Conservation (phyloP, 2,113 vertebrate genomes). For the Cyprinodon tularosa region DNA sequence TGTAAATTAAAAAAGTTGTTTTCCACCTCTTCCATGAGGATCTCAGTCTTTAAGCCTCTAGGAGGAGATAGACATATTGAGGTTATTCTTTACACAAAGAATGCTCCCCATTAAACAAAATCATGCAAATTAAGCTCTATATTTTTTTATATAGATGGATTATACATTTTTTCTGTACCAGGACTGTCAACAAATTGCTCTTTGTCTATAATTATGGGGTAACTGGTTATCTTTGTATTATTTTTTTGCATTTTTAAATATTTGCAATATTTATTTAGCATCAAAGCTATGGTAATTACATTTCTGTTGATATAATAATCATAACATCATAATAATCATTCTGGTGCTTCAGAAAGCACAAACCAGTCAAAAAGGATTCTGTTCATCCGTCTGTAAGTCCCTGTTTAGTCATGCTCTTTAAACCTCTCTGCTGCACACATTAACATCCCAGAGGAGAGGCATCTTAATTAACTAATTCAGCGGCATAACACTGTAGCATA, state of each 20-base stretch:
- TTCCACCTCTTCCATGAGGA: neutral
- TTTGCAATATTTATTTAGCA: neutral
- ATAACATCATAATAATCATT: slow-evolving; percentile 6
- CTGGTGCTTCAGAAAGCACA: slow-evolving; percentile 2
- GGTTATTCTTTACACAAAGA: too few relatives aligned
- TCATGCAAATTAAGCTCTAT: too few relatives aligned
- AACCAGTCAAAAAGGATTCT: neutral
- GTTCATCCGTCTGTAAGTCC: slow-evolving; percentile 76
- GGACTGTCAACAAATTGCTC: too few relatives aligned
- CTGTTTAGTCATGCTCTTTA: slow-evolving; percentile 87
- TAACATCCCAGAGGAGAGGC: slow-evolving; percentile 64
- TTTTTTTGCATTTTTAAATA: neutral
- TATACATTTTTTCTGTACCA: neutral
- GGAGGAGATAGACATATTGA: neutral
- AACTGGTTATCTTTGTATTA: neutral
- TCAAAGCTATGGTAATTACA: neutral
- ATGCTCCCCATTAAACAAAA: too few relatives aligned
- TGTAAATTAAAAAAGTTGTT: neutral
- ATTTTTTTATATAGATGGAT: neutral
- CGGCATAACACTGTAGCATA: slow-evolving; percentile 11
- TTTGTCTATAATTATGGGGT: neutral
- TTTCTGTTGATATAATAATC: slow-evolving; percentile 14
- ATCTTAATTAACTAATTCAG: slow-evolving; percentile 73
- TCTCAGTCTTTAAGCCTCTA: too few relatives aligned
- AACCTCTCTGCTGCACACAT: slow-evolving; percentile 59